Evolutionary conservation across 1,140 invertebrate species (phyloP), one percentile per base, ranked within the genome.

Genomic region (Trinorchestia longiramus): DNA sequence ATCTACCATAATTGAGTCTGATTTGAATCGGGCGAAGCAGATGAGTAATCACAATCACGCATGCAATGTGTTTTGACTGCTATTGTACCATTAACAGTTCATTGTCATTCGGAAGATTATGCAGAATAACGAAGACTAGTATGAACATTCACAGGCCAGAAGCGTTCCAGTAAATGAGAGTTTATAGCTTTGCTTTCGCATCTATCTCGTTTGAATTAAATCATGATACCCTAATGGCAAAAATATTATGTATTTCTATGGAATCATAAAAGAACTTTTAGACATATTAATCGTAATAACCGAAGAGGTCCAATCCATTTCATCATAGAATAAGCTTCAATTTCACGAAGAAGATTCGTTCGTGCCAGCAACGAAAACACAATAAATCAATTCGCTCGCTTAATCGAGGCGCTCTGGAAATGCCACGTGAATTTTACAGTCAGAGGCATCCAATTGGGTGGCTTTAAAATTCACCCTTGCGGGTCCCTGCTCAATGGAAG

Each of bases 401-500:
- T 90, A 90, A 42, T 90, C 28, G 43, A 90, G 88, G 43, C 44
- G 43, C 44, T 94, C 92, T 94, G 92, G 41, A 94, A 45, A 94
- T 94, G 92, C 43, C 43, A 45, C 92, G 92, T 43, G 44, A 45
- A 94, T 94, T 94, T 94, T 45, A 94, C 92, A 94, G 92, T 45
- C 92, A 47, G 43, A 40, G 44, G 92, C 43, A 94, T 94, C 92
- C 92, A 94, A 94, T 94, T 94, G 92, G 44, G 43, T 94, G 92
- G 92, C 43, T 94, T 94, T 94, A 94, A 94, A 47, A 94, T 94
- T 94, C 92, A 44, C 92, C 92, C 92, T 94, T 94, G 92, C 40
- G 92, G 92, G 43, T 45, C 92, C 92, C 92, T 11, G 36, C 36
- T 47, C 43, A 43, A 94, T 40, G 41, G 92, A n/a, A 45, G 92